Percentiles rank a stretch among this genome's conserved stretches.
Conservation (phyloP, 2,888 invertebrate species). For the Drosophila conformis region DNA sequence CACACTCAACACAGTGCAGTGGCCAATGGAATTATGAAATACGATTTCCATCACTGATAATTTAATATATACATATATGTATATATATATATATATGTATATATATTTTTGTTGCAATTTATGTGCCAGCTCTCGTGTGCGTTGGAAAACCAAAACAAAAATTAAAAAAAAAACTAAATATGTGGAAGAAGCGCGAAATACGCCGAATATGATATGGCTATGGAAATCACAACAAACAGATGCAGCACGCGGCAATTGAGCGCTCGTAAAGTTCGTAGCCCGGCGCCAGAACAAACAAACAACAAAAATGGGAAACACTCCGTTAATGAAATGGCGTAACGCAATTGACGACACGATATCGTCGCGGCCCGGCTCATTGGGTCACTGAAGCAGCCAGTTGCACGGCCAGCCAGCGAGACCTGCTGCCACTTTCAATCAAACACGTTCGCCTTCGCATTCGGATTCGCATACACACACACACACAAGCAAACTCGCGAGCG, state of each 20-base stretch:
- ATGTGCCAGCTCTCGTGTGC: constrained; percentile 9
- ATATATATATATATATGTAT: constrained; percentile 9
- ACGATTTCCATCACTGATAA: constrained; percentile 9
- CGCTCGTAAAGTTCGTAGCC: constrained; percentile 8
- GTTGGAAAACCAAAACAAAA: constrained; percentile 37
- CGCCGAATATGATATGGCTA: constrained; percentile 1
- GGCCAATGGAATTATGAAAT: constrained; percentile 35
- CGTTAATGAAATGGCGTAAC: constrained; percentile 18
- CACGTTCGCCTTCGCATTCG: constrained; percentile 6
- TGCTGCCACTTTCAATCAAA: constrained; percentile 1
- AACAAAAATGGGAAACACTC: background rate
- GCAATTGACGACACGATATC: constrained; percentile 50
- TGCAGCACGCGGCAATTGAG: constrained; percentile 18
- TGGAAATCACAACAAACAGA: constrained; percentile 32
- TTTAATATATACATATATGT: background rate
- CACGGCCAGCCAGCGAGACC: constrained; percentile 25
- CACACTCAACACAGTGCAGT: constrained; percentile 29
- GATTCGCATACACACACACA: background rate
- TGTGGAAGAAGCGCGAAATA: background rate
- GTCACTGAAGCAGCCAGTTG: constrained; percentile 58
- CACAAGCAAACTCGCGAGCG: background rate
- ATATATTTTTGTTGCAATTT: background rate
- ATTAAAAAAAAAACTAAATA: constrained; percentile 14
- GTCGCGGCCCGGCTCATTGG: constrained; percentile 63
- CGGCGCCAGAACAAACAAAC: constrained; percentile 1